A percentile compares a stretch with the other conserved stretches of the same genome.
Conservation (phyloP, 2,113 vertebrate genomes). For the Toxotes jaculatrix region DNA sequence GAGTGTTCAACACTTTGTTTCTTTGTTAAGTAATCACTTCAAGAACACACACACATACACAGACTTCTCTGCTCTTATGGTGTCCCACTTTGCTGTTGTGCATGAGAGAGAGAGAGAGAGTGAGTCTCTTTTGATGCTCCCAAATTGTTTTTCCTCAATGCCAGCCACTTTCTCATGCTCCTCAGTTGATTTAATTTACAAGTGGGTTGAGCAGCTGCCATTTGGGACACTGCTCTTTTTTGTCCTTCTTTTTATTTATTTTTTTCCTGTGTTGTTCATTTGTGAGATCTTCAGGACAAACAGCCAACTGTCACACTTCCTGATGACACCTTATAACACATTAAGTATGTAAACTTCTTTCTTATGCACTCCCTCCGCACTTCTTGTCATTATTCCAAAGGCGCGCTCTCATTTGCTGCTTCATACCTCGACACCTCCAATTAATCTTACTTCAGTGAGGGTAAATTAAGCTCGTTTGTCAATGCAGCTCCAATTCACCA, state of each 20-base stretch:
- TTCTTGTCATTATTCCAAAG: constrained; percentile 79
- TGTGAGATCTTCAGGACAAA: constrained; percentile 44
- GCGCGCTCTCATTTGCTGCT: constrained; percentile 79
- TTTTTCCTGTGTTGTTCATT: constrained; percentile 45
- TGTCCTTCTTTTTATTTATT: not conserved
- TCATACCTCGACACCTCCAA: constrained; percentile 82
- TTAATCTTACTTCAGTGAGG: constrained; percentile 80
- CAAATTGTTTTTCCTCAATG: constrained; percentile 70
- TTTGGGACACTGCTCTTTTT: constrained; percentile 35
- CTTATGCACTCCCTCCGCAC: constrained; percentile 43
- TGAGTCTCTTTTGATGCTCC: constrained; percentile 63
- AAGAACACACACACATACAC: constrained; percentile 43
- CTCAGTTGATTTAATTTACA: constrained; percentile 77
- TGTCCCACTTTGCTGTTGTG: constrained; percentile 67
- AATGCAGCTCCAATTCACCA: constrained; percentile 63
- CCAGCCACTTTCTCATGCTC: constrained; percentile 65
- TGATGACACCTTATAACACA: constrained; percentile 46
- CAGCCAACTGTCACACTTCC: constrained; percentile 52
- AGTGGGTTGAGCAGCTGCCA: constrained; percentile 59
- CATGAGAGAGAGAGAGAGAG: constrained; percentile 45
- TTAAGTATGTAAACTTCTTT: constrained; percentile 57
- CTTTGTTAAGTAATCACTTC: constrained; percentile 72
- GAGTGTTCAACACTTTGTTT: constrained; percentile 65
- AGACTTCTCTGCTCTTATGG: constrained; percentile 71
- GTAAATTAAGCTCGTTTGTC: constrained; percentile 82